Conservation (phyloP, 2,888 invertebrate genomes). For the Napeogenes inachia region DNA sequence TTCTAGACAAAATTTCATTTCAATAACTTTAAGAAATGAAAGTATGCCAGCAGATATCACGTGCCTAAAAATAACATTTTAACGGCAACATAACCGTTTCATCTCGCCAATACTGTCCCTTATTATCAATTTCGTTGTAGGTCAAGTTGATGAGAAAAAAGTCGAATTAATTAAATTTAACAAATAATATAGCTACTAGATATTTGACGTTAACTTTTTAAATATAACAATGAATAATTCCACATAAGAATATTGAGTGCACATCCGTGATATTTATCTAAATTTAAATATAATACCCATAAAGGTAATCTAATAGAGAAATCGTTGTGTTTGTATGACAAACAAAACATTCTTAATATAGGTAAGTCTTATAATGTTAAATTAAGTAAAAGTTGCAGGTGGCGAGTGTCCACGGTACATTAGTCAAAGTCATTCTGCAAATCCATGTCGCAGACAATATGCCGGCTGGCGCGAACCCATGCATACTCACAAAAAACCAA, state of each 20-base stretch:
- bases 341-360: no score
- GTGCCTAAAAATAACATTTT: slow-evolving; percentile 54
- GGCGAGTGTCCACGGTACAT: slow-evolving; percentile 21
- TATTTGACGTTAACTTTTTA: no score
- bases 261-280: no score
- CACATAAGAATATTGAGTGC: no score
- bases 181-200: no score
- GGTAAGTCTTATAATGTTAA: background rate
- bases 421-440: slow-evolving; percentile 21
- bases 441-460: slow-evolving; percentile 73
- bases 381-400: background rate
- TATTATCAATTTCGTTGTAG: slow-evolving; percentile 50
- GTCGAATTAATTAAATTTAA: no score
- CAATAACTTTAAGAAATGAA: slow-evolving; percentile 50
- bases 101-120: slow-evolving; percentile 43
- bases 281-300: no score
- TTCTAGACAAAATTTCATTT: slow-evolving; percentile 22
- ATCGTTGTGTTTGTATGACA: no score
- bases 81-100: no score
- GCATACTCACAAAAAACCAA: slow-evolving; percentile 74
- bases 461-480: slow-evolving; percentile 57
- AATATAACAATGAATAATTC: no score
- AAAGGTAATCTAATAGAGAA: no score
- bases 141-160: no score
- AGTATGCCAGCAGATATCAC: slow-evolving; percentile 67